Evolutionary conservation across 2,888 invertebrate genomes (phyloP).

Genomic region (Synergus gifuensis): DNA sequence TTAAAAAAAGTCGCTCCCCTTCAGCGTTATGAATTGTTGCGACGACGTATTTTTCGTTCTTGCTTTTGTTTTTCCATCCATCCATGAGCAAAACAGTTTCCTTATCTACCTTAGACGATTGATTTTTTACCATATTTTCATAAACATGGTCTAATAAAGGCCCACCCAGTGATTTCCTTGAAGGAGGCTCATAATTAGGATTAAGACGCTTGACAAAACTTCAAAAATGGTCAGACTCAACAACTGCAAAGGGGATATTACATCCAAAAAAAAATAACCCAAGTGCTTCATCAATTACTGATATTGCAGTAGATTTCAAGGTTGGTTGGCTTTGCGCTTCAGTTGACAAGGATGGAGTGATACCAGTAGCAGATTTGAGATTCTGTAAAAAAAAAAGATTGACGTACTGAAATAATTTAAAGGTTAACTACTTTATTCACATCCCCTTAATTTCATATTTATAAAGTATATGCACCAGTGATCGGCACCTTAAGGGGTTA

Average conservation of each 20-base stretch:
- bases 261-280: neutral
- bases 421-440: too few relatives aligned
- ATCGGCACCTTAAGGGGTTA: too few relatives aligned
- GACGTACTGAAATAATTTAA: too few relatives aligned
- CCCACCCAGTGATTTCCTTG: slow-evolving; percentile 1
- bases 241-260: neutral
- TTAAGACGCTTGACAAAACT: neutral
- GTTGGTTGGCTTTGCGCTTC: too few relatives aligned
- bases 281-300: neutral
- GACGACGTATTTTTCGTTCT: slow-evolving; percentile 12
- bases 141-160: neutral
- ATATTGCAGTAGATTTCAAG: neutral
- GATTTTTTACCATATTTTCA: neutral
- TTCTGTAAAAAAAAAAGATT: too few relatives aligned
- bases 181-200: slow-evolving; percentile 17
- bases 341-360: too few relatives aligned
- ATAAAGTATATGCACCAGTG: too few relatives aligned
- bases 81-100: neutral
- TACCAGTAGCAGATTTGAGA: too few relatives aligned
- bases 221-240: slow-evolving; percentile 8
- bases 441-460: too few relatives aligned
- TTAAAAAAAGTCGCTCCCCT: neutral
- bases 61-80: slow-evolving; percentile 30
- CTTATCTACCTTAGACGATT: slow-evolving; percentile 5
- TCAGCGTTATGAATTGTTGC: neutral